A percentile compares a stretch with the other conserved stretches of the same genome.
phyloP scores from a whole-genome alignment of 2,113 vertebrate species.

The Phrynosoma platyrhinos region DNA sequence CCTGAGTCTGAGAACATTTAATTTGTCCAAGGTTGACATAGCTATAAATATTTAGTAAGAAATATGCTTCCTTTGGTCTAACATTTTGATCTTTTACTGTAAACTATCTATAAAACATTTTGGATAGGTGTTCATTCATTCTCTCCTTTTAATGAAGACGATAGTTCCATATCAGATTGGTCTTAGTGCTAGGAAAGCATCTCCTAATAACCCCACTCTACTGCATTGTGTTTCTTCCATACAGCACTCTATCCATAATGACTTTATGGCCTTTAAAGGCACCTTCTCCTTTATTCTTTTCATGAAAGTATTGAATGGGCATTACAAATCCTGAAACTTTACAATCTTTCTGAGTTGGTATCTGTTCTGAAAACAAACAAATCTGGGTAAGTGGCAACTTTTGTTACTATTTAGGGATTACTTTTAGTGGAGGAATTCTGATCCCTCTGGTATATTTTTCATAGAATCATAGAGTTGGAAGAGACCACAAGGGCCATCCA shows the following conservation, averaged over 20 bases:
- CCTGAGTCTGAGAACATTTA: too few relatives aligned
- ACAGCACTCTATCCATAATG: background rate
- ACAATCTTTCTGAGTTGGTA: background rate
- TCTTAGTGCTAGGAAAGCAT: background rate
- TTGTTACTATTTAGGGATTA: background rate
- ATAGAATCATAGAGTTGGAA: too few relatives aligned
- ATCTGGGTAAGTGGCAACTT: background rate
- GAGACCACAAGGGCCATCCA: too few relatives aligned
- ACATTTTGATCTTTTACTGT: background rate
- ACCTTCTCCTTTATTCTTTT: background rate
- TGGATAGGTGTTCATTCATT: background rate
- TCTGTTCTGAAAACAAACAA: background rate
- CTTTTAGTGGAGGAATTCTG: too few relatives aligned
- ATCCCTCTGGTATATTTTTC: too few relatives aligned
- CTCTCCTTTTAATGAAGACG: background rate
- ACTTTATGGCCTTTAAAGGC: background rate
- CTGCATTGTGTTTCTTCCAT: background rate
- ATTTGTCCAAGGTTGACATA: background rate
- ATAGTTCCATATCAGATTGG: background rate
- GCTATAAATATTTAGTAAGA: background rate
- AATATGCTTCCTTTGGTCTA: background rate
- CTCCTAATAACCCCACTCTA: background rate
- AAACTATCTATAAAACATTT: background rate
- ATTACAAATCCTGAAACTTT: background rate
- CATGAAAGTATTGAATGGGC: background rate